Evolutionary conservation across 2,888 invertebrate genomes (phyloP), one percentile per base, ranked within the genome.

Genomic region (Spisula solida): DNA sequence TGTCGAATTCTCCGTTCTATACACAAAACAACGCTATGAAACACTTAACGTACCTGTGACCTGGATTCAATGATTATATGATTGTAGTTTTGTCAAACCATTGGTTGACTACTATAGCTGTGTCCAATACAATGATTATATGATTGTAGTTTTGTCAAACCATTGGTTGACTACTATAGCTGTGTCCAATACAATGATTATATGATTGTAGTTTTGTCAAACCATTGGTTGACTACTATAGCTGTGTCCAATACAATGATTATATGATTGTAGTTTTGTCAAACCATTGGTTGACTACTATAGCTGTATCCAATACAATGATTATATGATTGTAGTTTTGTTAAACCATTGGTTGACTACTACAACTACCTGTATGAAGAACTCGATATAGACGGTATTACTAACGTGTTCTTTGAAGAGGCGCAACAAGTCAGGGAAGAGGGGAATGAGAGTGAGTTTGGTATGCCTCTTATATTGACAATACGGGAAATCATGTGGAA

Each of bases 401-500:
- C 86, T 20, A 85, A 87, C 29, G 80, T 85, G 8, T 88, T 91
- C 34, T 82, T 91, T 29, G 81, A 88, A 14, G 91, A 91, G 66
- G 85, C 85, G 0, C 78, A 86, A 31, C 18, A 47, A 29, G 60
- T 55, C 29, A 83, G 31, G 18, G 51, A 70, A 55, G 66, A 81
- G 16, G 34, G 51, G 6, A 51, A 81, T 29, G 60, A 81, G 1
- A 51, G 75, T 16, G 89, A 91, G 18, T 47, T 81, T 41, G 86
- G 84, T 20, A 48, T 70, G 29, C 34, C 60, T 20, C 81, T 92
- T 8, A 34, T 91, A 14, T 48, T 90, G 10, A 88, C 85, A 47
- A 85, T 93, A 8, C 83, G 93, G 31, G 92, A 93, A 80, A 90
- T 93, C 14, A 79, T 94, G 10, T 94, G 93, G 93, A 94, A 94